Conservation (phyloP, 1,140 invertebrate genomes). For the Drosophila bocki region DNA sequence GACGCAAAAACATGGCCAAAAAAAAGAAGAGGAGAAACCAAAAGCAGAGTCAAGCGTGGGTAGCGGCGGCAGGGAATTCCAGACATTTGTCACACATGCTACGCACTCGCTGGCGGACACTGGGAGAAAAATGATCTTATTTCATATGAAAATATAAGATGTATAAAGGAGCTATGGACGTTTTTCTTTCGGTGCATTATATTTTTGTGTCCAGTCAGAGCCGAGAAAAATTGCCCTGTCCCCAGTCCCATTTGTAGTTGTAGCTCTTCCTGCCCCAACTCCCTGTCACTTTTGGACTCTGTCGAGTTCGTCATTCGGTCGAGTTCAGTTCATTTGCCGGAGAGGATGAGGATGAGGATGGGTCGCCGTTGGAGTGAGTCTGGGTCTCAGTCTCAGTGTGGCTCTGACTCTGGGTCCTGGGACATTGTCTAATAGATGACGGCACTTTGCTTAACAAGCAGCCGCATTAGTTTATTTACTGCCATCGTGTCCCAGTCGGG, state of each 20-base stretch:
- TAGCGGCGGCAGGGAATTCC: slow-evolving; percentile 35
- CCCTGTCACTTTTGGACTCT: slow-evolving; percentile 41
- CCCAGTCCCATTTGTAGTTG: slow-evolving; percentile 35
- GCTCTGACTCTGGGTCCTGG: neutral
- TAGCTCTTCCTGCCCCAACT: neutral
- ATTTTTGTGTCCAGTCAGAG: slow-evolving; percentile 71
- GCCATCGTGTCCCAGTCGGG: slow-evolving; percentile 31
- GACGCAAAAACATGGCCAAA: slow-evolving; percentile 19
- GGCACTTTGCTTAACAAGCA: slow-evolving; percentile 82
- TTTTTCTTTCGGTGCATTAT: slow-evolving; percentile 22
- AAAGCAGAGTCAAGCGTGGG: slow-evolving; percentile 37
- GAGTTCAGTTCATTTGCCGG: slow-evolving; percentile 68
- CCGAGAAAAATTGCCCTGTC: slow-evolving; percentile 50
- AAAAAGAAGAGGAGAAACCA: neutral
- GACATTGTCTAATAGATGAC: slow-evolving; percentile 81
- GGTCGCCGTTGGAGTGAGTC: neutral
- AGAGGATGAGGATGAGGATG: neutral
- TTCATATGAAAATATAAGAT: neutral
- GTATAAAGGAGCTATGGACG: fast-evolving
- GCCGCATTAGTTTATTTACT: slow-evolving; percentile 81
- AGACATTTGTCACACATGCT: slow-evolving; percentile 80
- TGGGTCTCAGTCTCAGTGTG: neutral
- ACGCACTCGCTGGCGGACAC: slow-evolving; percentile 36
- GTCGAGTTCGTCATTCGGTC: slow-evolving; percentile 63
- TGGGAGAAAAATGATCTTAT: neutral